Evolutionary conservation across 2,113 vertebrate genomes (phyloP).

Genomic region (Propithecus coquereli): DNA sequence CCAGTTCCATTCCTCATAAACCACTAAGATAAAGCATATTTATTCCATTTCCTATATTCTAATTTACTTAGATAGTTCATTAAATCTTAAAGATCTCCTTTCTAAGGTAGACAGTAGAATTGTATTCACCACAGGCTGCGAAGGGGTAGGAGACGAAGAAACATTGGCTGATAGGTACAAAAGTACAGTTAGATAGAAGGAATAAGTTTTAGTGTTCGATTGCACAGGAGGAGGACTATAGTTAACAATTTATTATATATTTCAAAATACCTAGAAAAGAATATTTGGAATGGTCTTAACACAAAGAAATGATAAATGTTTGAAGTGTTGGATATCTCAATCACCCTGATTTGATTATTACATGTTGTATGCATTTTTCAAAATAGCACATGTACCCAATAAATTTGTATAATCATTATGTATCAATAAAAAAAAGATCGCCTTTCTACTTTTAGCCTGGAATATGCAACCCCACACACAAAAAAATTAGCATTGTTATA

Average conservation of each 20-base stretch:
- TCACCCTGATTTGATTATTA: background rate
- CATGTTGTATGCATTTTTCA: background rate
- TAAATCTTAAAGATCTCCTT: background rate
- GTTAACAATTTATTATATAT: background rate
- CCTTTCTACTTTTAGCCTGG: background rate
- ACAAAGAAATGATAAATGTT: background rate
- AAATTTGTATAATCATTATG: background rate
- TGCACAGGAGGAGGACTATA: background rate
- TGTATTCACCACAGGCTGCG: background rate
- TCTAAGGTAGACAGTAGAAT: background rate
- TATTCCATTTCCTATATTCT: background rate
- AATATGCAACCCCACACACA: background rate
- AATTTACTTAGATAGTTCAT: background rate
- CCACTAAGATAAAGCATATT: background rate
- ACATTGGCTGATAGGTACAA: background rate
- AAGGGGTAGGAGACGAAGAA: background rate
- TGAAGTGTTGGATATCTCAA: background rate
- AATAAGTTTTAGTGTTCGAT: background rate
- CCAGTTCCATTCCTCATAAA: background rate
- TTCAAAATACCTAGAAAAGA: background rate
- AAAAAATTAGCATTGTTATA: background rate
- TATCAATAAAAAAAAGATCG: background rate
- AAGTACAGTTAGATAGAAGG: background rate
- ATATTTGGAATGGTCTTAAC: background rate
- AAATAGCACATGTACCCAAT: background rate